These are phyloP conservation scores for Synaphobranchus kaupii DNA, from an alignment of 2,797 vertebrate genomes.

Conservation along the genomic window DNA sequence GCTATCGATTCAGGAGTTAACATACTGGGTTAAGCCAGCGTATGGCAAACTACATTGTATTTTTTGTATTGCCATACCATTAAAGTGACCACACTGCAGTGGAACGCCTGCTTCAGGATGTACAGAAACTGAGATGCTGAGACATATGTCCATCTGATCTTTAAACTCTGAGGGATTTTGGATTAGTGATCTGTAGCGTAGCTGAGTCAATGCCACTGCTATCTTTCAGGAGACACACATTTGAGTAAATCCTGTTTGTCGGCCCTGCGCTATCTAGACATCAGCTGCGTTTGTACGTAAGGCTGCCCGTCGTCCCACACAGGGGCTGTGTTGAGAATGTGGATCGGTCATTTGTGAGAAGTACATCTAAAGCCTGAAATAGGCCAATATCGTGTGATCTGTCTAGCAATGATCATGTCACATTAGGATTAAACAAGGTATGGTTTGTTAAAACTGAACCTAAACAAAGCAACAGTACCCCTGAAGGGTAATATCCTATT, in stretches of 20 bases:
- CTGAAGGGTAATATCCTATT: constrained; percentile 5
- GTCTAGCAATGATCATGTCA: not conserved
- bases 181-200: constrained; percentile 38
- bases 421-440: not conserved
- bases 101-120: not conserved
- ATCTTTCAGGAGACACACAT: constrained; percentile 5
- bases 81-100: not conserved
- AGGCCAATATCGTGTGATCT: not conserved
- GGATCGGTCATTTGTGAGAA: not conserved
- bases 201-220: not conserved
- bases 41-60: too few relatives aligned
- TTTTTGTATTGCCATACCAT: not conserved
- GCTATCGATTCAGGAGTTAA: too few relatives aligned
- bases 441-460: not conserved
- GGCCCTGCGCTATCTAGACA: not conserved
- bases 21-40: too few relatives aligned
- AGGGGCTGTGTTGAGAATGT: not conserved
- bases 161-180: constrained; percentile 48
- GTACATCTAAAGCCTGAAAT: not conserved
- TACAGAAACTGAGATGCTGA: too few relatives aligned
- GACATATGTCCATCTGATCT: constrained; percentile 47
- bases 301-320: not conserved
- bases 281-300: not conserved
- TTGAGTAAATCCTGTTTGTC: constrained; percentile 9
- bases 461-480: not conserved